Evolutionary conservation across 1,140 invertebrate species (phyloP), one percentile per base, ranked within the genome.

Genomic region (Aleiodes sp.): DNA sequence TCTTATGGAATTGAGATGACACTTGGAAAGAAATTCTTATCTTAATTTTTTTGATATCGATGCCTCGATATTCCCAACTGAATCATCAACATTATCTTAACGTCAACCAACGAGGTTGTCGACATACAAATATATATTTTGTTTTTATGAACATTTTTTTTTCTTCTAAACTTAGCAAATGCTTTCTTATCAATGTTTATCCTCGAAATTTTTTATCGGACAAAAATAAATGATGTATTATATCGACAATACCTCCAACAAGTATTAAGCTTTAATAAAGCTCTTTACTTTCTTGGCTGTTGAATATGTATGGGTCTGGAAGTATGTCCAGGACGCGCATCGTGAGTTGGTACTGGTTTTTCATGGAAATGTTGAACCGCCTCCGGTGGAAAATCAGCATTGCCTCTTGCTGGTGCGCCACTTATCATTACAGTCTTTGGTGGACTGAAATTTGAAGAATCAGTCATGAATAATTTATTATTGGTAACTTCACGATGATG

Each of bases 361-460:
- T 93, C 87, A 89, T 96, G 86, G 83, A 90, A 91, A 76, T 91
- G 88, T 81, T 96, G 94, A 4, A 95, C 92, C 2, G 94, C 94
- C 80, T 94, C 92, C 0, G 92, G 89, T n/a, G 94, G 93, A 82
- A 94, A 96, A 81, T 96, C 95, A 12, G 92, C 91, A 82, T 95
- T 92, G 31, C 94, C 94, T 85, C 92, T 90, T 2, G 92, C 91
- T 8, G 91, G 89, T 64, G 92, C 94, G 60, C 94, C 94, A 57
- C 93, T 91, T 33, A 96, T 91, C 35, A 91, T 89, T n/a, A 90
- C 88, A 0, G 92, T 89, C 79, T 94, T 95, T 19, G 92, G 90
- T 4, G 92, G 91, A 73, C 91, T 92, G 70, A 0, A 81, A 81
- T 28, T 28, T 46, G 65, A 66, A 56, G 59, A 65, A 64, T 57